Conservation (phyloP, 2,113 vertebrate genomes). For the Solenodon paradoxus region DNA sequence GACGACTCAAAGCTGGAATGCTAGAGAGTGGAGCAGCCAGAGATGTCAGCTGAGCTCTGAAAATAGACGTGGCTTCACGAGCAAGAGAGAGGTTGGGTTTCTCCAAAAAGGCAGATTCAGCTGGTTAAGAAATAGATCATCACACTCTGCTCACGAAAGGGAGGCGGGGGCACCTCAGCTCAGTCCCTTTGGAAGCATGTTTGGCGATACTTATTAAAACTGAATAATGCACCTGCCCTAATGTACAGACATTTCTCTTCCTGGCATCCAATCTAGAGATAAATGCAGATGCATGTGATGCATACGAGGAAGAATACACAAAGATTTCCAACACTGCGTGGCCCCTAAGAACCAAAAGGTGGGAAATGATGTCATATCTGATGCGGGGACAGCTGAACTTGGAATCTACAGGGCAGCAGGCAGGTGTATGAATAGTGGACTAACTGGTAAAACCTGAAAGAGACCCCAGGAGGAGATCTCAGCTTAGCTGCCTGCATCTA, state of each 20-base stretch:
- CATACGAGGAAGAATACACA: background rate
- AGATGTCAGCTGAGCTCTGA: constrained; percentile 20
- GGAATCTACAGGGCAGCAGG: no score
- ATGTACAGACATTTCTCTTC: background rate
- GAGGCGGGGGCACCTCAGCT: background rate
- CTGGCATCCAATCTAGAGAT: background rate
- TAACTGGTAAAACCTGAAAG: no score
- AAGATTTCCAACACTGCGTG: background rate
- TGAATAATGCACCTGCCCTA: background rate
- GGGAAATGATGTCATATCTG: background rate
- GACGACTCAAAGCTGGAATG: background rate
- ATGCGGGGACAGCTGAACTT: no score
- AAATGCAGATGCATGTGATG: background rate
- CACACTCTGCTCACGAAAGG: background rate
- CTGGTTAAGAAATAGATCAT: background rate
- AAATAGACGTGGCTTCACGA: constrained; percentile 27
- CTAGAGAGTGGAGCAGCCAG: background rate
- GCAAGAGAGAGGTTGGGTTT: background rate
- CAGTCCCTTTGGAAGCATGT: background rate
- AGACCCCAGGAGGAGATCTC: no score
- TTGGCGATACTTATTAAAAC: background rate
- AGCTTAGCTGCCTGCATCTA: no score
- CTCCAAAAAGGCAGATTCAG: background rate
- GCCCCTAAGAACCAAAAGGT: background rate
- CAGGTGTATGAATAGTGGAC: no score